These are phyloP conservation scores for Tryphoninae sp. DNA, from an alignment of 2,888 invertebrate genomes.

Conservation along the genomic window DNA sequence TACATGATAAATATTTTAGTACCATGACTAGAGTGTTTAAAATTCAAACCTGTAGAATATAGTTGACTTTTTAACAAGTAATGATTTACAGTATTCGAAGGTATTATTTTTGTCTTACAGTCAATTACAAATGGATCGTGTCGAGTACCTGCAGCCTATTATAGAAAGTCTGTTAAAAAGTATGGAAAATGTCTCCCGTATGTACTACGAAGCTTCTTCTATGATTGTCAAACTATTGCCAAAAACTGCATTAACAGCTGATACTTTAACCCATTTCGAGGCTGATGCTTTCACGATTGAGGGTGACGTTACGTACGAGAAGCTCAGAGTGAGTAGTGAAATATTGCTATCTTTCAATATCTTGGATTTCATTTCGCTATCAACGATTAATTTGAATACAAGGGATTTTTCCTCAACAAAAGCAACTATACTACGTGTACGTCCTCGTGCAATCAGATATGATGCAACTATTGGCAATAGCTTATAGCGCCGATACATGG, in stretches of 20 bases:
- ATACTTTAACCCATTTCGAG: conserved; percentile 69
- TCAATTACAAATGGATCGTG: conserved; percentile 70
- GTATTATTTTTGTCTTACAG: conserved; percentile 64
- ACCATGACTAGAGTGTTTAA: background rate
- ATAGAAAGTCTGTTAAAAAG: conserved; percentile 70
- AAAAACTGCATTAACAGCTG: conserved; percentile 45
- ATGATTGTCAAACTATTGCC: conserved; percentile 70
- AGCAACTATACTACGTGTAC: conserved; percentile 76
- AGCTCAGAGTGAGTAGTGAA: conserved; percentile 69
- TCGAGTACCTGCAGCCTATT: conserved; percentile 71
- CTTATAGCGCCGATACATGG: conserved; percentile 68
- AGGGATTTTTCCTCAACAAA: conserved; percentile 47
- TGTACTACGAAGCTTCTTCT: conserved; percentile 69
- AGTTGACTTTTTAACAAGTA: background rate
- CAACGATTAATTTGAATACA: conserved; percentile 26
- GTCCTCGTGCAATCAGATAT: conserved; percentile 78
- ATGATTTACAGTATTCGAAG: conserved; percentile 27
- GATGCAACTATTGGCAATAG: conserved; percentile 73
- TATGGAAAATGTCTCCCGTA: conserved; percentile 69
- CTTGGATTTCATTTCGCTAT: background rate
- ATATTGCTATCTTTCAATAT: background rate
- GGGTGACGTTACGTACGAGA: conserved; percentile 74
- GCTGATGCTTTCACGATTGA: conserved; percentile 63
- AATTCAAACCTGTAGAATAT: background rate
- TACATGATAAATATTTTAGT: conserved; percentile 64